Evolutionary conservation across 1,140 invertebrate genomes (phyloP).

Genomic region (Achatina immaculata): DNA sequence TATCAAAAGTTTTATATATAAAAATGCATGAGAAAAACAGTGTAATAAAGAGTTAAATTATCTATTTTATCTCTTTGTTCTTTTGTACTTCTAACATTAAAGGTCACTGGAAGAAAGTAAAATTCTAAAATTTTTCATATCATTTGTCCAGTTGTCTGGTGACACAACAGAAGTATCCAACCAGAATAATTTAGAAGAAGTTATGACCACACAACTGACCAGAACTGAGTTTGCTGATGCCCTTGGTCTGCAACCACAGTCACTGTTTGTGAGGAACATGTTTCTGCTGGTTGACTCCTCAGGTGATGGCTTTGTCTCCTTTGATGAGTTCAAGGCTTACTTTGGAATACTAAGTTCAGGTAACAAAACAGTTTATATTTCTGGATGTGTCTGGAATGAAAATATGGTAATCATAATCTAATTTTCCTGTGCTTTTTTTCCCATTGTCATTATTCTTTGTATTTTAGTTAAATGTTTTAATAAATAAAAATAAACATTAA

Average conservation of each 20-base stretch:
- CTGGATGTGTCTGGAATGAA: no score
- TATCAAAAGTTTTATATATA: no score
- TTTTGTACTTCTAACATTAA: no score
- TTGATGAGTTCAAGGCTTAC: slow-evolving; percentile 97
- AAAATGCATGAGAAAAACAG: neutral
- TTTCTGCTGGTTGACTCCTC: slow-evolving; percentile 98
- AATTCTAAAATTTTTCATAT: no score
- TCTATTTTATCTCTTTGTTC: neutral
- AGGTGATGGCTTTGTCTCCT: slow-evolving; percentile 93
- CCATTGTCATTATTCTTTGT: neutral
- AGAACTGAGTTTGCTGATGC: slow-evolving; percentile 93
- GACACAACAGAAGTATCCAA: slow-evolving; percentile 15
- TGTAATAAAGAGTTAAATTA: neutral
- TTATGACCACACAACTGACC: slow-evolving; percentile 57
- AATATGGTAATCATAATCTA: neutral
- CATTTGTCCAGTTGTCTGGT: neutral
- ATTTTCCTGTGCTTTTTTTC: neutral
- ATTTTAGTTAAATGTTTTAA: neutral
- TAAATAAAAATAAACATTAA: no score
- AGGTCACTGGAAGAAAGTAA: no score
- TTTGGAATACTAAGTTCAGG: slow-evolving; percentile 83
- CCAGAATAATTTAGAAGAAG: slow-evolving; percentile 44
- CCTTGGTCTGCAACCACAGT: slow-evolving; percentile 96
- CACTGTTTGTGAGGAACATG: slow-evolving; percentile 99
- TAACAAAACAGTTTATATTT: slow-evolving; percentile 44